Evolutionary conservation across 2,113 vertebrate genomes (phyloP).

Genomic region (Butorides virescens): DNA sequence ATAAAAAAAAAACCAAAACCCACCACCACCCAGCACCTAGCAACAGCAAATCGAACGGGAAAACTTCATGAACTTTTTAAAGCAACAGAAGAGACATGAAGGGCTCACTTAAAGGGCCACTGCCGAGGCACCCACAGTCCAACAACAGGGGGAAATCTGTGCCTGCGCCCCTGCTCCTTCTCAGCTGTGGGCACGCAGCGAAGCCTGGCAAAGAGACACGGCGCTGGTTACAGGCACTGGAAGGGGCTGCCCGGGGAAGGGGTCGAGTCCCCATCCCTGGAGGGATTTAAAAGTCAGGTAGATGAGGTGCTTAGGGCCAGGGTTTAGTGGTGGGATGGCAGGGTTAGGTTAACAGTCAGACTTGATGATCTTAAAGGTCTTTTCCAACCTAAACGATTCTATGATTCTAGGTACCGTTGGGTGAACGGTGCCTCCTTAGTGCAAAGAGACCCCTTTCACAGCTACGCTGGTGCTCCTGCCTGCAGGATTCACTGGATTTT

Average conservation of each 20-base stretch:
- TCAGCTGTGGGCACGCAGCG: not conserved
- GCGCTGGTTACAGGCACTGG: no score
- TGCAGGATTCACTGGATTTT: not conserved
- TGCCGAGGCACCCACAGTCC: not conserved
- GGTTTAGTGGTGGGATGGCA: no score
- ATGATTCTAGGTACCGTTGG: not conserved
- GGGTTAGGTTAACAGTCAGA: no score
- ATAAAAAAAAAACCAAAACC: not conserved
- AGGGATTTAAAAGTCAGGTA: no score
- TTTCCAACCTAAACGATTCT: no score
- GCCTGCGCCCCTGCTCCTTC: not conserved
- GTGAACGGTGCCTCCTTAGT: not conserved
- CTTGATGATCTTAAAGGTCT: no score
- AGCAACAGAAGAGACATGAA: not conserved
- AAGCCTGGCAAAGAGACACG: not conserved
- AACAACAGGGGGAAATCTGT: not conserved
- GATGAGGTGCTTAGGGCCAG: no score
- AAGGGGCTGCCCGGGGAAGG: no score
- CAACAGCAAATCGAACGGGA: slow-evolving; percentile 64
- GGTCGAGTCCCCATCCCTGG: no score
- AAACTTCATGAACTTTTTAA: slow-evolving; percentile 63
- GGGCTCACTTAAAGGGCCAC: not conserved
- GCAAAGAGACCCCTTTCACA: not conserved
- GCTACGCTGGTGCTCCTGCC: not conserved
- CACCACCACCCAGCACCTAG: slow-evolving; percentile 54